Evolutionary conservation across 2,888 invertebrate species (phyloP).

Genomic region (Poecilus cupreus): DNA sequence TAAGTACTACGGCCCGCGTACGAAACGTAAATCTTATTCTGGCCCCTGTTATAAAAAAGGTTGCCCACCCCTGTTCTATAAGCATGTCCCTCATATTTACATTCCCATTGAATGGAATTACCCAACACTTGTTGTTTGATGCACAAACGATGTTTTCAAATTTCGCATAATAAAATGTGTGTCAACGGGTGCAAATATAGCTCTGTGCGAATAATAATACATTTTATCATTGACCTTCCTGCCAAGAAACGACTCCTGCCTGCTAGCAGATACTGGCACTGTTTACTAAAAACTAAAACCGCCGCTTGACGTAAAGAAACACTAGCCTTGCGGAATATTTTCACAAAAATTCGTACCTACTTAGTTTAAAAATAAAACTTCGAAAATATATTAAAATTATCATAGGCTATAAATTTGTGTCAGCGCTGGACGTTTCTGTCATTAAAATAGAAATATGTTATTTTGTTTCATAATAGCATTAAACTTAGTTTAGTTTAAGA

Average conservation of each 20-base stretch:
- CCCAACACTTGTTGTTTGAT: background rate
- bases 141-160: background rate
- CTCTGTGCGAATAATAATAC: conserved; percentile 23
- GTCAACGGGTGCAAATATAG: conserved; percentile 31
- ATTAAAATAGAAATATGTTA: conserved; percentile 7
- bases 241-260: conserved; percentile 6
- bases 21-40: no score
- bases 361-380: conserved; percentile 27
- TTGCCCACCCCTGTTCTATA: no score
- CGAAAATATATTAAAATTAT: conserved; percentile 24
- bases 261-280: background rate
- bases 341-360: conserved; percentile 2
- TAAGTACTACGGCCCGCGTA: no score
- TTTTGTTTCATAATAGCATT: background rate
- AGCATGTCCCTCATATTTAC: no score
- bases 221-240: conserved; percentile 37
- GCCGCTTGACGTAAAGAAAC: conserved; percentile 3
- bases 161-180: conserved; percentile 14
- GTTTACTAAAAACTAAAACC: background rate
- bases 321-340: conserved; percentile 33
- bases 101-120: background rate
- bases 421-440: background rate
- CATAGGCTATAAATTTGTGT: background rate
- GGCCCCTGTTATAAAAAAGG: no score
- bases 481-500: background rate